phyloP scores from a whole-genome alignment of 2,113 vertebrate genomes.

The Raphicerus campestris region DNA sequence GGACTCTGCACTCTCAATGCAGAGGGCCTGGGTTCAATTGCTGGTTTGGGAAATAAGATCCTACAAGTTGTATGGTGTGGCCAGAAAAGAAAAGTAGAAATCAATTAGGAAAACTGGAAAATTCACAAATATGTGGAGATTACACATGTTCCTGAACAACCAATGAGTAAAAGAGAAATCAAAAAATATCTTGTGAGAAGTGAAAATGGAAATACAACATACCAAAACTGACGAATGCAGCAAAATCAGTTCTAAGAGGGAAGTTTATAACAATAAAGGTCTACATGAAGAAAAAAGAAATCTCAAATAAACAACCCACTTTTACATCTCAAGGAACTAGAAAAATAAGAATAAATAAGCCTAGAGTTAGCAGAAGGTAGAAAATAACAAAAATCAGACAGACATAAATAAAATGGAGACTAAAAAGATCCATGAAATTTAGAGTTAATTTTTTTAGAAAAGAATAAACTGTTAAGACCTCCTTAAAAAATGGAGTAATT shows the following conservation, averaged over 20 bases:
- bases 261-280: background rate
- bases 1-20: background rate
- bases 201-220: background rate
- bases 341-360: background rate
- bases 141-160: background rate
- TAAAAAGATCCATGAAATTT: background rate
- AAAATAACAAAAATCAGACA: background rate
- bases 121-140: background rate
- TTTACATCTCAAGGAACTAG: background rate
- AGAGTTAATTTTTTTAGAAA: background rate
- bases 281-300: background rate
- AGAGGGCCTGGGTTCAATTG: background rate
- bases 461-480: background rate
- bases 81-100: background rate
- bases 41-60: background rate
- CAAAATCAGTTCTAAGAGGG: background rate
- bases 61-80: background rate
- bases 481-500: background rate
- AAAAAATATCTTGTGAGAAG: background rate
- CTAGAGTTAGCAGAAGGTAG: background rate
- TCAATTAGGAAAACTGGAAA: background rate
- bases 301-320: background rate
- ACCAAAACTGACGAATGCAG: background rate
- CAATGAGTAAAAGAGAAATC: background rate
- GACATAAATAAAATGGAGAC: background rate